Evolutionary conservation across 2,888 invertebrate genomes (phyloP).

Genomic region (Tortricodes alternella): DNA sequence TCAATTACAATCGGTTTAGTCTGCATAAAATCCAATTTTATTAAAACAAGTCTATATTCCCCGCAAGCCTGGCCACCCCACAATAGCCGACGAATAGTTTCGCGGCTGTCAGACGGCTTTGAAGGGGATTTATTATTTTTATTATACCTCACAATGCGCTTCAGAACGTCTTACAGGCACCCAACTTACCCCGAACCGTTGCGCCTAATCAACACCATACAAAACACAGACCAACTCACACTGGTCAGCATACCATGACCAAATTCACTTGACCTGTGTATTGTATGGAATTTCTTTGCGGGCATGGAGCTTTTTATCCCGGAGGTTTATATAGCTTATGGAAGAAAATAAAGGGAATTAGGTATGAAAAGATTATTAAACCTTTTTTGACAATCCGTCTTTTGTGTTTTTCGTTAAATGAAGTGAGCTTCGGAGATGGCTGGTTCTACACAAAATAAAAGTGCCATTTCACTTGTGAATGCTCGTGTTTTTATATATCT

Average conservation of each 20-base stretch:
- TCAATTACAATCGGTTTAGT: no score
- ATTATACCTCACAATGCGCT: constrained; percentile 73
- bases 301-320: constrained; percentile 2
- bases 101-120: constrained; percentile 77
- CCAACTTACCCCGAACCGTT: background rate
- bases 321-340: constrained; percentile 19
- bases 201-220: background rate
- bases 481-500: no score
- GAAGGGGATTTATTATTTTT: constrained; percentile 81
- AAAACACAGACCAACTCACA: background rate
- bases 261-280: background rate
- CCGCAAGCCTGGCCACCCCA: constrained; percentile 40
- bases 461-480: background rate
- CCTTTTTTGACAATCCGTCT: constrained; percentile 27
- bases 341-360: constrained; percentile 28
- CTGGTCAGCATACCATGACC: background rate
- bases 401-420: constrained; percentile 24
- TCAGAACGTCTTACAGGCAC: constrained; percentile 50
- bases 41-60: background rate
- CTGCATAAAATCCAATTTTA: background rate
- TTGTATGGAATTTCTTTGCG: background rate
- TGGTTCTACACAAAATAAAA: constrained; percentile 6
- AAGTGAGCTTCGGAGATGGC: constrained; percentile 13
- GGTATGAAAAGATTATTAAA: constrained; percentile 32
- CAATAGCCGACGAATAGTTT: constrained; percentile 71